These are phyloP conservation scores for Heliconius eleuchia DNA, from an alignment of 1,140 invertebrate genomes.

Conservation along the genomic window DNA sequence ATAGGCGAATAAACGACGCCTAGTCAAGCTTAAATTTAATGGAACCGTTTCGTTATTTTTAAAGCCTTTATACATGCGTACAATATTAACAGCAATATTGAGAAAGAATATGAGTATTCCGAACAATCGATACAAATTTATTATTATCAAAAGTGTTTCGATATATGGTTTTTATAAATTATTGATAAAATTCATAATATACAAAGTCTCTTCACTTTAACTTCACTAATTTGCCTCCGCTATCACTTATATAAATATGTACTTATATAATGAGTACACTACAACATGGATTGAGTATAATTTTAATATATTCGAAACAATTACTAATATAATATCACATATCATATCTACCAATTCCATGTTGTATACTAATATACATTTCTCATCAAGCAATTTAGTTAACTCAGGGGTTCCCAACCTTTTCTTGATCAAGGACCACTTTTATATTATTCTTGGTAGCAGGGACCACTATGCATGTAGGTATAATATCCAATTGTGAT, in stretches of 20 bases:
- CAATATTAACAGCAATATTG: constrained; percentile 23
- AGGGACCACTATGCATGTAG: too few relatives aligned
- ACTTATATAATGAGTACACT: background rate
- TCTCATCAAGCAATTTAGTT: background rate
- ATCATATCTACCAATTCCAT: background rate
- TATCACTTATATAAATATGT: background rate
- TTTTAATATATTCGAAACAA: constrained; percentile 8
- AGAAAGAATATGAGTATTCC: constrained; percentile 22
- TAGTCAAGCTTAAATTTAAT: constrained; percentile 30
- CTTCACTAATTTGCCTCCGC: constrained; percentile 29
- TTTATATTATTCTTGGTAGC: too few relatives aligned
- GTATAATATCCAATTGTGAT: too few relatives aligned
- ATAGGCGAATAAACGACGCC: constrained; percentile 21
- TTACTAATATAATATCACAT: constrained; percentile 16
- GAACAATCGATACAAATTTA: constrained; percentile 16
- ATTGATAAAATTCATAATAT: constrained; percentile 22
- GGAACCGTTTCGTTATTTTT: constrained; percentile 31
- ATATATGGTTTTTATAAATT: constrained; percentile 18
- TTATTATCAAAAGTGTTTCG: constrained; percentile 13
- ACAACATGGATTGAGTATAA: background rate
- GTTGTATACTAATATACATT: background rate
- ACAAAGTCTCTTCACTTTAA: constrained; percentile 3
- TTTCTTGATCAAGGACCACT: too few relatives aligned
- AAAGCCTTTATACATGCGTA: constrained; percentile 36
- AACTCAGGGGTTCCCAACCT: too few relatives aligned